Conservation (phyloP, 2,888 invertebrate species). For the Frankliniella fusca region DNA sequence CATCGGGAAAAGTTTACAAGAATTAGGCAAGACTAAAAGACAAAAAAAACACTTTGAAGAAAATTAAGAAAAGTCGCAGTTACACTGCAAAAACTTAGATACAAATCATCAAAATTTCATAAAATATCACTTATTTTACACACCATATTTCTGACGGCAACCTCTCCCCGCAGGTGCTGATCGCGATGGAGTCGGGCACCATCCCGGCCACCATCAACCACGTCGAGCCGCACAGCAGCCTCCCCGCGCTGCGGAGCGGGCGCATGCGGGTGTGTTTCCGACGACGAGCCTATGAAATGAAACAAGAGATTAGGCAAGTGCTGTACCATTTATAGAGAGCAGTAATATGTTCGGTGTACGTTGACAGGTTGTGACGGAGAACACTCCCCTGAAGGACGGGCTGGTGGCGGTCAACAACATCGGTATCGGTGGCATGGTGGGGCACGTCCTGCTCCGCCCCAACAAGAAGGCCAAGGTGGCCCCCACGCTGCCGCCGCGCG, state of each 20-base stretch:
- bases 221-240: conserved; percentile 38
- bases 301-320: neutral
- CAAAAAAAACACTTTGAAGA: too few relatives aligned
- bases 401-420: conserved; percentile 55
- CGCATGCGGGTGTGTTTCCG: conserved; percentile 39
- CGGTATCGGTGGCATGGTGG: conserved; percentile 56
- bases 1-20: too few relatives aligned
- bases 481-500: conserved; percentile 30
- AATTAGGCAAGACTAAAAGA: too few relatives aligned
- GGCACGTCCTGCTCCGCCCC: conserved; percentile 49
- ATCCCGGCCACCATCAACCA: conserved; percentile 43
- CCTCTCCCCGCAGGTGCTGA: too few relatives aligned
- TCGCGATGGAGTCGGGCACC: conserved; percentile 40
- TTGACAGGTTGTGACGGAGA: conserved; percentile 40
- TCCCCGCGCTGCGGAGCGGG: conserved; percentile 39
- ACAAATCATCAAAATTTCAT: too few relatives aligned
- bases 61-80: too few relatives aligned
- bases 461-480: conserved; percentile 43
- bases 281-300: neutral
- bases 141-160: too few relatives aligned
- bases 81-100: too few relatives aligned
- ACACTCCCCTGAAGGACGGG: conserved; percentile 45
- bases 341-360: neutral
- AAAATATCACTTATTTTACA: too few relatives aligned
- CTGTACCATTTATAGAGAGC: neutral